Conservation (phyloP, 2,113 vertebrate species). For the Lynx canadensis region DNA sequence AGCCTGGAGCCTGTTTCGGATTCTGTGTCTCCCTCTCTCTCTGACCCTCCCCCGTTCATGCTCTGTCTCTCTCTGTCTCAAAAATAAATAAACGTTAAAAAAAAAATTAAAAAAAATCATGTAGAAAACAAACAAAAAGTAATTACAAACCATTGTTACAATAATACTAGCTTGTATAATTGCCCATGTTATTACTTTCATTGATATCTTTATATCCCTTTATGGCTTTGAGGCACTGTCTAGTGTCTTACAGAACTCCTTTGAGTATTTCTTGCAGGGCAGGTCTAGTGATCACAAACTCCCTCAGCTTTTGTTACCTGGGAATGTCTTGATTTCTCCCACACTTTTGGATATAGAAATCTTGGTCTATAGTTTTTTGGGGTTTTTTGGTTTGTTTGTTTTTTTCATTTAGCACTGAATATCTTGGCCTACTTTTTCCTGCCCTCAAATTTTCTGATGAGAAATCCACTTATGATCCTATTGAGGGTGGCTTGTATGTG, state of each 20-base stretch:
- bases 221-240: neutral
- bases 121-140: neutral
- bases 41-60: no score
- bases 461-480: neutral
- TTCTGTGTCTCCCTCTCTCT: no score
- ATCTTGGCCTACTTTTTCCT: neutral
- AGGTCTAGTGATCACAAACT: neutral
- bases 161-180: neutral
- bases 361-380: neutral
- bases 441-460: neutral
- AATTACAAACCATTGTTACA: neutral
- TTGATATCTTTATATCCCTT: neutral
- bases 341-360: neutral
- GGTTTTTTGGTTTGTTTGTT: no score
- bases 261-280: neutral
- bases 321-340: neutral
- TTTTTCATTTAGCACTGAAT: no score
- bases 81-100: no score
- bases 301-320: neutral
- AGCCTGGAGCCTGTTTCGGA: no score
- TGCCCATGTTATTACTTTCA: neutral
- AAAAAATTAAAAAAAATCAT: neutral
- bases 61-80: no score
- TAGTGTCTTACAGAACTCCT: neutral
- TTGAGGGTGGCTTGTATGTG: neutral